These are phyloP conservation scores for Drosophila miranda DNA, from an alignment of 1,140 invertebrate genomes.

Conservation along the genomic window DNA sequence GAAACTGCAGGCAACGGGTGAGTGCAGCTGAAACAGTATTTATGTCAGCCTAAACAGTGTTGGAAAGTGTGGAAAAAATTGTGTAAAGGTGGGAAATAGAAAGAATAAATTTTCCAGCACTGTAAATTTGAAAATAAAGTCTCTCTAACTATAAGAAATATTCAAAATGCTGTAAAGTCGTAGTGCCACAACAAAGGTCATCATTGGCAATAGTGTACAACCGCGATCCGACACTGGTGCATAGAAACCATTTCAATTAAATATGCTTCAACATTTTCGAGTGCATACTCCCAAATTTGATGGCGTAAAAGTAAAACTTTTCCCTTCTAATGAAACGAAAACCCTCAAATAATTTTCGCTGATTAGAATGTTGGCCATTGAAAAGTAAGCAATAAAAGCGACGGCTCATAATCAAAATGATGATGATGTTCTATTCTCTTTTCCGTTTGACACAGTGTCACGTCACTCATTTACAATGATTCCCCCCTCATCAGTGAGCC, in stretches of 20 bases:
- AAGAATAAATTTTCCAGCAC: no score
- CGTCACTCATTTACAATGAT: constrained; percentile 31
- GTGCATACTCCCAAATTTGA: no score
- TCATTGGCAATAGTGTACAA: no score
- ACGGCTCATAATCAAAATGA: not conserved
- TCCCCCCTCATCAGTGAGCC: not conserved
- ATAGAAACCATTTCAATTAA: no score
- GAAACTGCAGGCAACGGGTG: constrained; percentile 95
- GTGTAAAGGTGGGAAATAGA: not conserved
- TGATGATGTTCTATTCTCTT: constrained; percentile 14
- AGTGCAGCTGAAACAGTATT: constrained; percentile 36
- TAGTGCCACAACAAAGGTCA: no score
- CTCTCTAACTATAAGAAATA: no score
- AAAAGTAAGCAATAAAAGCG: constrained; percentile 17
- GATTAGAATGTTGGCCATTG: constrained; percentile 16
- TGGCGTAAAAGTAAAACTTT: constrained; percentile 22
- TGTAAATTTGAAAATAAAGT: no score
- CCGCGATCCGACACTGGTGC: no score
- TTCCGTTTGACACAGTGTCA: constrained; percentile 31
- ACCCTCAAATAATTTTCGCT: constrained; percentile 11
- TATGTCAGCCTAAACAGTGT: not conserved
- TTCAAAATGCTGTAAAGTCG: no score
- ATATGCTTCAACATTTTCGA: no score
- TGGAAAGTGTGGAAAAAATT: not conserved
- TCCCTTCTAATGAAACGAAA: constrained; percentile 21